phyloP scores from a whole-genome alignment of 1,140 invertebrate species.

The Oncopodura yosiiana region DNA sequence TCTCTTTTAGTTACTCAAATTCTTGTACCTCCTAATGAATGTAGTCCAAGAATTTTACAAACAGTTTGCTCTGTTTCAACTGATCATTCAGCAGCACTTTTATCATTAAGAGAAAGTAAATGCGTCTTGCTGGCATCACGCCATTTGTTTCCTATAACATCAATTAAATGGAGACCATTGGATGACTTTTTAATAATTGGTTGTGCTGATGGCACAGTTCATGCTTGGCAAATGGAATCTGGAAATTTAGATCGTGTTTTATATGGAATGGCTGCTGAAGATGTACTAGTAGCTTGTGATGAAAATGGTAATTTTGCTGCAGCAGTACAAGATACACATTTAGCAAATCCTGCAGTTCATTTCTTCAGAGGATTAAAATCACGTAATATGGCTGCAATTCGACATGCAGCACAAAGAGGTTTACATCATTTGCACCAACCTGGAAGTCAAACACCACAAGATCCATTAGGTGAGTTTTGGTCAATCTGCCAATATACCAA shows the following conservation, averaged over 20 bases:
- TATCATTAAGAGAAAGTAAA: slow-evolving; percentile 87
- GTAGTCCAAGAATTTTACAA: slow-evolving; percentile 68
- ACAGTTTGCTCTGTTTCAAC: slow-evolving; percentile 94
- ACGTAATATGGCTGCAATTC: slow-evolving; percentile 86
- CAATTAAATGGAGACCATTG: slow-evolving; percentile 92
- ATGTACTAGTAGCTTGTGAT: slow-evolving; percentile 90
- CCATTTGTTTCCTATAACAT: slow-evolving; percentile 90
- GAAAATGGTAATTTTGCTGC: slow-evolving; percentile 57
- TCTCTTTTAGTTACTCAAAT: slow-evolving; percentile 25
- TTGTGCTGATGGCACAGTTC: slow-evolving; percentile 94
- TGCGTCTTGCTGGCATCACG: slow-evolving; percentile 89
- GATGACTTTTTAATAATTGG: slow-evolving; percentile 98
- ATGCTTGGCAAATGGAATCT: slow-evolving; percentile 99
- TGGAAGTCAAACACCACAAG: slow-evolving; percentile 53
- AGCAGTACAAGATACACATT: slow-evolving; percentile 47
- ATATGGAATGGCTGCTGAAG: slow-evolving; percentile 89
- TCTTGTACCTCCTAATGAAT: slow-evolving; percentile 24
- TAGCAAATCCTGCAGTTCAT: slow-evolving; percentile 87
- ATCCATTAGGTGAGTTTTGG: too few species aligned
- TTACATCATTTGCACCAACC: slow-evolving; percentile 69
- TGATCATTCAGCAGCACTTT: slow-evolving; percentile 90
- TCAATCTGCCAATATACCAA: too few species aligned
- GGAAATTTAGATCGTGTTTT: slow-evolving; percentile 90
- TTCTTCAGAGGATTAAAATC: slow-evolving; percentile 75
- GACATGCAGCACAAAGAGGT: slow-evolving; percentile 74